Evolutionary conservation across 2,888 invertebrate species (phyloP).

Genomic region (Pseudococcus longispinus): DNA sequence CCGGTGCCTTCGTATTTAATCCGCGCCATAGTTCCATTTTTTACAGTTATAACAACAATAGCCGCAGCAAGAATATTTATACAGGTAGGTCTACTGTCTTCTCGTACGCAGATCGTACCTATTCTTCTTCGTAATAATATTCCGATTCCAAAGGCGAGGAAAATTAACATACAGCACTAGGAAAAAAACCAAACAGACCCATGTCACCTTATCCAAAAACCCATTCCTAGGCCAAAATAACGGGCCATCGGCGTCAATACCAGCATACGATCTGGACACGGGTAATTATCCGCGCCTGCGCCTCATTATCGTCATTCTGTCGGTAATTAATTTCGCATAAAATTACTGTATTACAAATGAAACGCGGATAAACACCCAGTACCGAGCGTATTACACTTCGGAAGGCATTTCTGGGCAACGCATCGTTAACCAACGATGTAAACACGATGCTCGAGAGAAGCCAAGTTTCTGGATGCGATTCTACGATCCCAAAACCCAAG

Average conservation of each 20-base stretch:
- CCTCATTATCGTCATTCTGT: not conserved
- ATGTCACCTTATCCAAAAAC: too few relatives aligned
- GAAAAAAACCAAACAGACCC: too few relatives aligned
- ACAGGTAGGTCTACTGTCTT: not conserved
- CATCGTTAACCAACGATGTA: constrained; percentile 1
- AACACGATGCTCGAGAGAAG: not conserved
- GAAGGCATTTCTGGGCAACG: not conserved
- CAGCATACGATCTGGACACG: not conserved
- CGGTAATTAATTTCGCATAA: constrained; percentile 4
- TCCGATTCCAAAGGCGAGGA: too few relatives aligned
- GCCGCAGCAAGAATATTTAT: not conserved
- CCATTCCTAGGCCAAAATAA: not conserved
- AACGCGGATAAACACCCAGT: not conserved
- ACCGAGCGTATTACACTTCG: not conserved
- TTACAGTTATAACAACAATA: constrained; percentile 30
- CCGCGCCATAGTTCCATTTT: not conserved
- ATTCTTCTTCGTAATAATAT: too few relatives aligned
- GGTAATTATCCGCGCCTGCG: not conserved
- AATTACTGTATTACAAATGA: not conserved
- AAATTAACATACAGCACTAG: too few relatives aligned
- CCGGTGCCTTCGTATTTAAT: not conserved
- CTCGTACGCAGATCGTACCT: too few relatives aligned
- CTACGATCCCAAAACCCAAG: not conserved
- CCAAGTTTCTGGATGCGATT: not conserved
- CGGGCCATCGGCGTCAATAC: not conserved